Base-by-base conservation (phyloP, 2,888 invertebrate genomes). In the Sinelater perroti region DNA sequence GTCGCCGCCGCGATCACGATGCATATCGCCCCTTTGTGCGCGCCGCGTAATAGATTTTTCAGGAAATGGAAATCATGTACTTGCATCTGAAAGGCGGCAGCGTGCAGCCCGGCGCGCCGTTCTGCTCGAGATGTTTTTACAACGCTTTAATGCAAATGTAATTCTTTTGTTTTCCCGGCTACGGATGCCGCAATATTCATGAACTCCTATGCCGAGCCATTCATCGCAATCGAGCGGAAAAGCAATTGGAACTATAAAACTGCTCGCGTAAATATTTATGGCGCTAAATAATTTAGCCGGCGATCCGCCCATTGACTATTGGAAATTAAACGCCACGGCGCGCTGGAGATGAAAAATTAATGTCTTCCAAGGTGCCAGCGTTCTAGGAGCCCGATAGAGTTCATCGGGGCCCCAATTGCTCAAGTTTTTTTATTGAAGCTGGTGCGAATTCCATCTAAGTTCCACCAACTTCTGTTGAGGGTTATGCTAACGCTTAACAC, bases 241-340 rank as follows among this genome's bases (percentile, higher is more conserved):
- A 58, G 58, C 49, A 57, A 57, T 57, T 57, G 52, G 46, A 56
- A 56, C 50, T 56, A 50, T 50, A 38, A 54, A 54, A 54, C 54
- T 46, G 54, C 47, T 54, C 20, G 33, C 28, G 44, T 56, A 50
- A 56, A 56, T 56, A 56, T 56, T 50, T 56, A 56, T 56, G 28
- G 36, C 24, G 16, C 13, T 16, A 20, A 31, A 51, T 40, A 51
- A 51, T 30, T 26, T 40, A 51, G 30, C 21, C 31, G 40, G 24
- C 24, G 14, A 33, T 33, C 11, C 36, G 35, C 24, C 13, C 33
- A 17, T 33, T 47, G 13, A 14, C 33, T 14, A 33, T 42, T 52
- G 42, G 35, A 44, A 42, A 18, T n/a, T n/a, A 36, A 36, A n/a
- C 36, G 17, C 1, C 18, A 10, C 30, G 11, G 30, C 3, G 8